These are phyloP conservation scores for Nothobranchius kuhntae DNA, from an alignment of 2,113 vertebrate genomes.

Conservation along the genomic window DNA sequence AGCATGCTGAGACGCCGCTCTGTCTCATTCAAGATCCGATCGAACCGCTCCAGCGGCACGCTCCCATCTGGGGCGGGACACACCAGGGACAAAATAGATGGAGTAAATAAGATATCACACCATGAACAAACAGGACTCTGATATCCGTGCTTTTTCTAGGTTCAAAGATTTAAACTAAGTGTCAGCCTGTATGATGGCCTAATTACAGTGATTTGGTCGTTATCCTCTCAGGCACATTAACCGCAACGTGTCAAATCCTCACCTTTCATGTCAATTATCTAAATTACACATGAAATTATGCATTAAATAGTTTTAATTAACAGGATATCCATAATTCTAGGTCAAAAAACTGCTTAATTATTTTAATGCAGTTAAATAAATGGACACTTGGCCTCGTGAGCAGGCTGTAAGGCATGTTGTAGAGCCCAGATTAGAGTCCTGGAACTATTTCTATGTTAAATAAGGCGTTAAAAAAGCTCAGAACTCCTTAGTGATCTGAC, in stretches of 20 bases:
- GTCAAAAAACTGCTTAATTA: conserved; percentile 8
- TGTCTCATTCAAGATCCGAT: conserved; percentile 77
- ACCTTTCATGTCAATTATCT: conserved; percentile 2
- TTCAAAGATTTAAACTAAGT: not conserved
- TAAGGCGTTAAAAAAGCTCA: conserved; percentile 50
- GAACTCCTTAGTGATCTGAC: conserved; percentile 56
- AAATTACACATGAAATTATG: conserved; percentile 1
- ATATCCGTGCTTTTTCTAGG: not conserved
- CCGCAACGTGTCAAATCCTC: not conserved
- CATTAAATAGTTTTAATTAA: conserved; percentile 12
- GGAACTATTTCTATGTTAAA: conserved; percentile 60
- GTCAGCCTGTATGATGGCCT: conserved; percentile 8
- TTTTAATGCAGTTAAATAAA: conserved; percentile 17
- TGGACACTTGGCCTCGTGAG: conserved; percentile 19
- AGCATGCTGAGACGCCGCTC: conserved; percentile 76
- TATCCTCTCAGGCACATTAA: conserved; percentile 17
- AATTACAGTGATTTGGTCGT: conserved; percentile 31
- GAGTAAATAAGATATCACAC: not conserved
- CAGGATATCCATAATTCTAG: conserved; percentile 5
- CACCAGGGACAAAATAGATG: conserved; percentile 14
- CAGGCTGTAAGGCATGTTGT: conserved; percentile 30
- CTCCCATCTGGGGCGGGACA: conserved; percentile 64
- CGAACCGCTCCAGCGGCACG: conserved; percentile 67
- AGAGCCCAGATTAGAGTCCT: conserved; percentile 28
- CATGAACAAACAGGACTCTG: not conserved